Evolutionary conservation across 30 jellyfish, hydroid and myxozoan genomes (phyloP).

Genomic region (Hydra vulgaris): DNA sequence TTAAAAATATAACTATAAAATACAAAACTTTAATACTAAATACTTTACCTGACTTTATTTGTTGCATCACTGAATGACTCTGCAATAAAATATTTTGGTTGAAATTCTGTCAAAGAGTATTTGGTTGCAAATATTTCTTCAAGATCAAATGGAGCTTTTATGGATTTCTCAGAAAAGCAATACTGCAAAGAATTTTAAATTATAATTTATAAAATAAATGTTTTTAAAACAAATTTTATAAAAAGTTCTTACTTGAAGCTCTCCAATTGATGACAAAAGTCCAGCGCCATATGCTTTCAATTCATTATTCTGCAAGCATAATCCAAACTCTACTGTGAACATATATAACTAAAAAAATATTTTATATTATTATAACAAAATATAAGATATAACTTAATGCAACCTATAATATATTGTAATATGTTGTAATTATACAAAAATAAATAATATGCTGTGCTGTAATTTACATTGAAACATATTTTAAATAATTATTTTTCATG

Average conservation of each 20-base stretch:
- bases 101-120: slow-evolving; percentile 63
- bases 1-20: too few relatives aligned
- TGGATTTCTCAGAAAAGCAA: too few relatives aligned
- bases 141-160: slow-evolving; percentile 62
- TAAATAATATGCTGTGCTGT: too few relatives aligned
- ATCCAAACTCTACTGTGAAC: neutral
- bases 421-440: too few relatives aligned
- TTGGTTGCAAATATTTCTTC: slow-evolving; percentile 52
- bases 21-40: too few relatives aligned
- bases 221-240: too few relatives aligned
- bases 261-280: neutral
- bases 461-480: too few relatives aligned
- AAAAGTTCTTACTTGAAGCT: neutral
- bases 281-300: neutral
- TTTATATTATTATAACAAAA: neutral
- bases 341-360: neutral
- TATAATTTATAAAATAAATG: too few relatives aligned
- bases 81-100: slow-evolving; percentile 80
- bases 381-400: too few relatives aligned
- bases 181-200: too few relatives aligned
- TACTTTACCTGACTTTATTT: slow-evolving; percentile 63
- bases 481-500: too few relatives aligned
- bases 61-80: slow-evolving; percentile 82
- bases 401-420: neutral
- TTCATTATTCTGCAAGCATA: neutral